phyloP scores from a whole-genome alignment of 1,140 invertebrate genomes.

The Achatina immaculata region DNA sequence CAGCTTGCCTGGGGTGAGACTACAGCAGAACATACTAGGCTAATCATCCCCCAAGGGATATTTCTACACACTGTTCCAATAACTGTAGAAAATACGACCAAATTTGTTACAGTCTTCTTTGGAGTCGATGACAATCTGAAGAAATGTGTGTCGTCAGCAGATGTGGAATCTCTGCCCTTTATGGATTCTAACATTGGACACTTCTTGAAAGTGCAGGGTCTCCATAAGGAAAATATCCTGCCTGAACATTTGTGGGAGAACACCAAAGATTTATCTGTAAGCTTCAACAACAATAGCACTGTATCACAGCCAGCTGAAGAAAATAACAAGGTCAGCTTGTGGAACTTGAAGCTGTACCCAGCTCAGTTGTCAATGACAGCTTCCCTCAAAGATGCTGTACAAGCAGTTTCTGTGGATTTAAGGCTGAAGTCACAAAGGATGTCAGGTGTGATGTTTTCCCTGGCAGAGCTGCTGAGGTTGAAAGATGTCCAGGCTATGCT shows the following conservation, averaged over 20 bases:
- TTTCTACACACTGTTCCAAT: constrained; percentile 71
- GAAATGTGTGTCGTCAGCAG: constrained; percentile 40
- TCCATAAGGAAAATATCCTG: constrained; percentile 22
- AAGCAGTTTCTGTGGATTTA: constrained; percentile 37
- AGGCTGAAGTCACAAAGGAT: constrained; percentile 33
- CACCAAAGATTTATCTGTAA: background rate
- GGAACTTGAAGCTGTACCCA: constrained; percentile 69
- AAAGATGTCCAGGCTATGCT: constrained; percentile 65
- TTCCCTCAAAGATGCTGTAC: constrained; percentile 63
- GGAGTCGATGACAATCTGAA: constrained; percentile 70
- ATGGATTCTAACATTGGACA: constrained; percentile 56
- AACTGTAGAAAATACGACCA: constrained; percentile 37
- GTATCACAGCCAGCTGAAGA: background rate
- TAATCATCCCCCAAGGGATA: constrained; percentile 62
- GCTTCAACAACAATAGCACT: background rate
- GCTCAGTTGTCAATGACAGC: constrained; percentile 56
- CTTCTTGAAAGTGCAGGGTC: constrained; percentile 38
- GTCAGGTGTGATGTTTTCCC: constrained; percentile 47
- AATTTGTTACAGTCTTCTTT: constrained; percentile 71
- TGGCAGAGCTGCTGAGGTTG: constrained; percentile 53
- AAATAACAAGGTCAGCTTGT: constrained; percentile 55
- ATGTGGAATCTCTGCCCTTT: constrained; percentile 49
- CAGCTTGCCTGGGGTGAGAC: constrained; percentile 36
- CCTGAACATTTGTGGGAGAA: constrained; percentile 23
- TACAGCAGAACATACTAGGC: background rate